phyloP scores from a whole-genome alignment of 2,888 invertebrate genomes.

The Coleophora deauratella region DNA sequence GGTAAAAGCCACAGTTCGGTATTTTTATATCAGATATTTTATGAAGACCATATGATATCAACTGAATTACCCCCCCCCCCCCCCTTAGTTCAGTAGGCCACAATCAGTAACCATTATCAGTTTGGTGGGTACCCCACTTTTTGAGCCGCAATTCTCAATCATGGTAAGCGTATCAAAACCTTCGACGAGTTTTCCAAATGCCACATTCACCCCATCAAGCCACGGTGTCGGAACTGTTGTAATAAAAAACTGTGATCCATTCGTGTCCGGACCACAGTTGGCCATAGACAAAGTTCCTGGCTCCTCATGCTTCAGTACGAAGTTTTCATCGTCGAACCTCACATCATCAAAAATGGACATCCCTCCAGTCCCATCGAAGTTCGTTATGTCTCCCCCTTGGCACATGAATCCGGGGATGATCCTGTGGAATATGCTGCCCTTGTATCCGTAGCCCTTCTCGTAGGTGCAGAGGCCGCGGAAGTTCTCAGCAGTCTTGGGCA shows the following conservation, averaged over 20 bases:
- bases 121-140: too few relatives aligned
- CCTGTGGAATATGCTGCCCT: constrained; percentile 94
- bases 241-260: constrained; percentile 95
- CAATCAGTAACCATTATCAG: too few relatives aligned
- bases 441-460: constrained; percentile 95
- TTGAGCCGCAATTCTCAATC: too few relatives aligned
- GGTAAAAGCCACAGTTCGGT: too few relatives aligned
- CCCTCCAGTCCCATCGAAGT: constrained; percentile 95
- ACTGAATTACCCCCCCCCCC: too few relatives aligned
- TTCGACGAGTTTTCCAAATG: too few relatives aligned
- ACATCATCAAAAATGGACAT: constrained; percentile 94
- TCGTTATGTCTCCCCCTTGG: constrained; percentile 96
- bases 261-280: constrained; percentile 95
- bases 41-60: too few relatives aligned
- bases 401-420: constrained; percentile 99
- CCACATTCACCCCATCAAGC: constrained; percentile 73
- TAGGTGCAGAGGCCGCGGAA: constrained; percentile 97
- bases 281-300: constrained; percentile 97
- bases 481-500: constrained; percentile 96
- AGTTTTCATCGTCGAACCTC: constrained; percentile 98
- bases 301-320: constrained; percentile 93
- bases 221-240: constrained; percentile 89
- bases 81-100: too few relatives aligned
- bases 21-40: too few relatives aligned
- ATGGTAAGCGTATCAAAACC: too few relatives aligned